These are phyloP conservation scores for Leptodactylus fuscus DNA, from an alignment of 2,113 vertebrate genomes.

Conservation along the genomic window DNA sequence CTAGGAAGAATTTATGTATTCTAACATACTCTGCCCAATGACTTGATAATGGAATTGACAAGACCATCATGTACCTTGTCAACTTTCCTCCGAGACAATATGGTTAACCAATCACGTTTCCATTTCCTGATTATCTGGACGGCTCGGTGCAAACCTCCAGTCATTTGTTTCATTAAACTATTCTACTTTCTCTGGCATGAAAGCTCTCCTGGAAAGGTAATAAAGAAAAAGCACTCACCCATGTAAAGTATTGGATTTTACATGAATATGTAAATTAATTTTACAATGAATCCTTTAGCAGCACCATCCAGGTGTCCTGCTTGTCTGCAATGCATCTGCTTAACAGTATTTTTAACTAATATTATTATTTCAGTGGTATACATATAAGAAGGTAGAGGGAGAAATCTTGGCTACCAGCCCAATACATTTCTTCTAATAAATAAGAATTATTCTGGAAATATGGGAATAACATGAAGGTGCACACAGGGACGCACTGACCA, in stretches of 20 bases:
- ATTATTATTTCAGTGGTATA: neutral
- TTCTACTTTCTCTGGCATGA: constrained; percentile 19
- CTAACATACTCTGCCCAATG: neutral
- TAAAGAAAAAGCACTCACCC: constrained; percentile 23
- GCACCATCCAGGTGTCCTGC: constrained; percentile 8
- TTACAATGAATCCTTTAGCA: constrained; percentile 21
- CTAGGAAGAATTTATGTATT: no score
- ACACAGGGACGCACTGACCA: neutral
- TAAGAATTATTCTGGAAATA: neutral
- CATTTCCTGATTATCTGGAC: neutral
- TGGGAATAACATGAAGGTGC: neutral
- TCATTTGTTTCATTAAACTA: constrained; percentile 21
- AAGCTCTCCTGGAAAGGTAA: constrained; percentile 13
- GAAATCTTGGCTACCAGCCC: neutral
- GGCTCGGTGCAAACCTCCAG: neutral
- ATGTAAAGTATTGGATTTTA: constrained; percentile 7
- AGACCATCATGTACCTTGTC: neutral
- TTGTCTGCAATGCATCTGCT: neutral
- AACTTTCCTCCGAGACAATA: neutral
- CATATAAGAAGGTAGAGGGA: neutral
- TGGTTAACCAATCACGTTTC: neutral
- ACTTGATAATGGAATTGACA: neutral
- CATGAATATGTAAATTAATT: constrained; percentile 18
- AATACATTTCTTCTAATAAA: neutral
- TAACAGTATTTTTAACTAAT: neutral